Conservation (phyloP, 2,888 invertebrate species). For the Saturnia japonica region DNA sequence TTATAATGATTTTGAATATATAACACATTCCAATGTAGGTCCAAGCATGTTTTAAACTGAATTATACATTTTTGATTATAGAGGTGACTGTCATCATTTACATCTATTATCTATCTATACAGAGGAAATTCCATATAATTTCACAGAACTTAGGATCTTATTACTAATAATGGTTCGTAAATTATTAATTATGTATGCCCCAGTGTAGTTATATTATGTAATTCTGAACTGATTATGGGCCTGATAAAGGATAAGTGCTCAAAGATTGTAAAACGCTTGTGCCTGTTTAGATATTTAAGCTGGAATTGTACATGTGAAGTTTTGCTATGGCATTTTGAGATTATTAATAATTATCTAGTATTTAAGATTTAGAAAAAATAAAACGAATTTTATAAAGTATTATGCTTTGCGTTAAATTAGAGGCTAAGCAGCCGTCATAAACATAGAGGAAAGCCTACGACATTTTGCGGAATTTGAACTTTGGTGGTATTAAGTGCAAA, state of each 20-base stretch:
- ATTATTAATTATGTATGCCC: background rate
- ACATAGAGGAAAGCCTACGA: too few relatives aligned
- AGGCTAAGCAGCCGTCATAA: background rate
- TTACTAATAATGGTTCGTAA: background rate
- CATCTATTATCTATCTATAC: background rate
- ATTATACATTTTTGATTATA: background rate
- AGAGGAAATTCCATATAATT: constrained; percentile 1
- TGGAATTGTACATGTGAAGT: constrained; percentile 27
- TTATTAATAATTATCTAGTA: constrained; percentile 7
- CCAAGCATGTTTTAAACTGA: background rate
- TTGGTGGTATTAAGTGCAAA: too few relatives aligned
- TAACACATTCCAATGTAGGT: too few relatives aligned
- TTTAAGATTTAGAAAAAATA: background rate
- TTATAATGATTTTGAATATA: too few relatives aligned
- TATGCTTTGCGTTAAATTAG: background rate
- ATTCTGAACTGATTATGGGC: constrained; percentile 17
- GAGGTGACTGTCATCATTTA: background rate
- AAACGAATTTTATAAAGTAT: background rate
- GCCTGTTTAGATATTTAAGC: constrained; percentile 59
- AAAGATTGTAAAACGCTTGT: constrained; percentile 71
- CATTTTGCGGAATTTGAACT: too few relatives aligned
- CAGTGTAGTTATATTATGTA: background rate
- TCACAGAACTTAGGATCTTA: background rate
- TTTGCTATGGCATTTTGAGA: constrained; percentile 9
- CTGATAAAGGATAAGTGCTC: constrained; percentile 42